Evolutionary conservation across 2,113 vertebrate species (phyloP).

Genomic region (Lepus timidus): DNA sequence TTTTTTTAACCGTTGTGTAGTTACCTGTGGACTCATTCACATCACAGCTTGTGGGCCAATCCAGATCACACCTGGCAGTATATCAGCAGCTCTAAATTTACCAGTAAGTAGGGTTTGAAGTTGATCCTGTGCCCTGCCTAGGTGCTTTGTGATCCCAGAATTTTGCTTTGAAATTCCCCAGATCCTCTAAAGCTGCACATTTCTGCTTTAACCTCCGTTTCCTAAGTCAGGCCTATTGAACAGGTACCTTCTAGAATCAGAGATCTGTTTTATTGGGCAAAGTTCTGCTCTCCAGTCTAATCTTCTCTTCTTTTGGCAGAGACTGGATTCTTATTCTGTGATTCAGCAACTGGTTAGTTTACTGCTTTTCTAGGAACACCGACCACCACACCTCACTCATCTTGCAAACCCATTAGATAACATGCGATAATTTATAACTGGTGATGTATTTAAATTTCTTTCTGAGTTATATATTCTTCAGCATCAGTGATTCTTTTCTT

Average conservation of each 20-base stretch:
- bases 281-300: background rate
- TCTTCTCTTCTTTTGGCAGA: background rate
- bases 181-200: background rate
- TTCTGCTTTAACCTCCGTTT: background rate
- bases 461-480: background rate
- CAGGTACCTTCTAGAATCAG: background rate
- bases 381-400: background rate
- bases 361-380: background rate
- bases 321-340: background rate
- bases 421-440: background rate
- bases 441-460: background rate
- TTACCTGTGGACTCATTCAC: background rate
- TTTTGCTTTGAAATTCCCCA: background rate
- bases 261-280: background rate
- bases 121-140: background rate
- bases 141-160: background rate
- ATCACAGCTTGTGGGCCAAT: background rate
- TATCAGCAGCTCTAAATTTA: background rate
- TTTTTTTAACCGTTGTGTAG: no score
- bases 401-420: background rate
- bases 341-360: background rate
- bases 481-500: background rate
- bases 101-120: background rate
- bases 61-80: background rate
- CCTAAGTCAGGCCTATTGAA: background rate